phyloP scores from a whole-genome alignment of 1,140 invertebrate species.

The Drosophila miranda region DNA sequence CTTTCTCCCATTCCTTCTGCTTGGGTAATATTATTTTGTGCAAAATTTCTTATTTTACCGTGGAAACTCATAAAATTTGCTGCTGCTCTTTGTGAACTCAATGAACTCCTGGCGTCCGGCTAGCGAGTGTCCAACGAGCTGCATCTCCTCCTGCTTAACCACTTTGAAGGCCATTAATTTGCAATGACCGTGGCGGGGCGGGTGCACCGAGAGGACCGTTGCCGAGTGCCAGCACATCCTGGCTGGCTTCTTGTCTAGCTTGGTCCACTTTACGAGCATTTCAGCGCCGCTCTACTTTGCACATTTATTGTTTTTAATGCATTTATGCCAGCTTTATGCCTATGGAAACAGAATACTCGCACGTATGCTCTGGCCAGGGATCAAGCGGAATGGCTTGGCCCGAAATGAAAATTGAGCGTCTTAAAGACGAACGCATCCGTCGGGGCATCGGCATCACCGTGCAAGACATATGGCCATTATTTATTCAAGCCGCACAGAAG shows the following conservation, averaged over 20 bases:
- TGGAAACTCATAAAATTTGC: constrained; percentile 75
- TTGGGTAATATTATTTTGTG: constrained; percentile 74
- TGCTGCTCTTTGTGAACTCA: constrained; percentile 60
- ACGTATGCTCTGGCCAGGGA: neutral
- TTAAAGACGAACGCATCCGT: constrained; percentile 47
- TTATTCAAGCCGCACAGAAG: constrained; percentile 61
- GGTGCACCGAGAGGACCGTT: constrained; percentile 4
- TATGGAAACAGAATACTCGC: constrained; percentile 1
- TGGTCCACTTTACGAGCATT: constrained; percentile 49
- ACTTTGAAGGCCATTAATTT: constrained; percentile 79
- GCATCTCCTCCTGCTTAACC: constrained; percentile 59
- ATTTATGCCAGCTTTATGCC: constrained; percentile 34
- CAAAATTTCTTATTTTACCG: constrained; percentile 73
- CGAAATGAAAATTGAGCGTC: constrained; percentile 34
- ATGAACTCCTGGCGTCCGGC: constrained; percentile 52
- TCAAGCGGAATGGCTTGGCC: constrained; percentile 5
- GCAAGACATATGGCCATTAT: constrained; percentile 71
- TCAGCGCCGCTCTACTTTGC: constrained; percentile 43
- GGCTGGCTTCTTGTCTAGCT: constrained; percentile 36
- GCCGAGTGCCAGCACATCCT: constrained; percentile 37
- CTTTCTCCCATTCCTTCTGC: constrained; percentile 10
- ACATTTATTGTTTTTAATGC: constrained; percentile 69
- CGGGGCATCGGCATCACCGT: constrained; percentile 36
- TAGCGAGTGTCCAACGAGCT: constrained; percentile 48
- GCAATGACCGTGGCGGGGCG: constrained; percentile 64